Evolutionary conservation across 2,113 vertebrate genomes (phyloP), one percentile per base, ranked within the genome.

Genomic region (Falcunculus frontatus): DNA sequence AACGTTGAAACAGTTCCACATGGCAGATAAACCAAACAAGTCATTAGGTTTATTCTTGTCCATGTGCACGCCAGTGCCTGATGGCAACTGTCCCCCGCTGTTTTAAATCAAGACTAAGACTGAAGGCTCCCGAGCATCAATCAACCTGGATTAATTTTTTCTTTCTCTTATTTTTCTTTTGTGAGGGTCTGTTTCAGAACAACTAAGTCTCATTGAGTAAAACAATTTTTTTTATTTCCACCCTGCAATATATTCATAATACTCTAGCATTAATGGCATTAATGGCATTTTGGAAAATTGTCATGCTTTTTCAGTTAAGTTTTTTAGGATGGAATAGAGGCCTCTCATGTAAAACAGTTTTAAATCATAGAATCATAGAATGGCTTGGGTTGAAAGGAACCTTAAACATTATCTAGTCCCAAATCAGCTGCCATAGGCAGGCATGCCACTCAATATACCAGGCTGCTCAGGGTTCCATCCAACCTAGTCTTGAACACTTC

Each of bases 91-190:
- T 20, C 44, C 60, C 70, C 37, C 37, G 17, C 68, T 92, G 69
- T 89, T 96, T 96, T 85, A 95, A 96, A 96, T 95, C 74, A 95
- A 96, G 85, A 83, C 46, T 56, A 89, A 91, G 63, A 89, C 80
- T 90, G 32, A n/a, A 84, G 64, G 80, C 42, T 84, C 78, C 46
- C 19, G 81, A 78, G 79, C 89, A 93, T 81, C 69, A 69, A 72
- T 62, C 88, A 89, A 50, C 20, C 29, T 15, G 25, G 57, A 91
- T 74, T 82, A 44, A 81, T 39, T 12, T 87, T 96, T 95, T 94
- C 80, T 90, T 91, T n/a, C 14, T 72, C n/a, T 64, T 89, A 78
- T 83, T 80, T 85, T 96, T 84, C 39, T 63, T 86, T 68, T 93
- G 47, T 69, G 78, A 89, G 39, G n/a, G 16, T 56, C 64, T 93